Base-by-base conservation (phyloP, 2,888 invertebrate genomes). In the Teleiodes luculella region DNA sequence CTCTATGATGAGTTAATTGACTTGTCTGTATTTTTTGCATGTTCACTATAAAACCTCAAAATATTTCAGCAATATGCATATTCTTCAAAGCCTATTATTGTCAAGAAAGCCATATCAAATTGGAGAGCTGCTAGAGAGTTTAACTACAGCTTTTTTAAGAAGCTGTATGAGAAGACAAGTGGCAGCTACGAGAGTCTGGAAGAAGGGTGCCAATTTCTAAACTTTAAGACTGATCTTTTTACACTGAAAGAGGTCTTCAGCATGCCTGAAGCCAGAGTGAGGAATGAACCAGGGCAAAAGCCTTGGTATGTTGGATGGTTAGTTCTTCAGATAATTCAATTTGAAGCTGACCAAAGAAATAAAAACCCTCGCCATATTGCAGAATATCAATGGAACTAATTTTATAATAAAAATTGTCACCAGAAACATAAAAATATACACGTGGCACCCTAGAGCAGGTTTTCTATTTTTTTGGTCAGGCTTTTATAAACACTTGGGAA, bases 291-390 rank as follows among this genome's bases (percentile, higher is more conserved):
- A 11, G 92, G 92, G 1, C 90, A 93, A 66, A 85, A 91, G 53
- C 93, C 96, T 1, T 97, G 97, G 97, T 97, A 97, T 87, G 94
- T 97, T 45, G 97, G 97, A 63, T 97, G 97, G 96, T 95, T 86
- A 90, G 93, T 88, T 33, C 10, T 33, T 6, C 24, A 24, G 6
- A 24, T 24, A 24, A 5, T 33, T n/a, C n/a, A n/a, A n/a, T n/a
- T n/a, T n/a, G n/a, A n/a, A n/a, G n/a, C n/a, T n/a, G n/a, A n/a
- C n/a, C n/a, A n/a, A n/a, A n/a, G n/a, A n/a, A n/a, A n/a, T n/a
- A n/a, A n/a, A n/a, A n/a, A n/a, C n/a, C n/a, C n/a, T n/a, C n/a
- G n/a, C n/a, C n/a, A n/a, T n/a, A n/a, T n/a, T n/a, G n/a, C n/a
- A n/a, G n/a, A n/a, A n/a, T n/a, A n/a, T n/a, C n/a, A n/a, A n/a